Evolutionary conservation across 64 coral and sea anemone genomes (phyloP).

Genomic region (Platygyra sinensis): DNA sequence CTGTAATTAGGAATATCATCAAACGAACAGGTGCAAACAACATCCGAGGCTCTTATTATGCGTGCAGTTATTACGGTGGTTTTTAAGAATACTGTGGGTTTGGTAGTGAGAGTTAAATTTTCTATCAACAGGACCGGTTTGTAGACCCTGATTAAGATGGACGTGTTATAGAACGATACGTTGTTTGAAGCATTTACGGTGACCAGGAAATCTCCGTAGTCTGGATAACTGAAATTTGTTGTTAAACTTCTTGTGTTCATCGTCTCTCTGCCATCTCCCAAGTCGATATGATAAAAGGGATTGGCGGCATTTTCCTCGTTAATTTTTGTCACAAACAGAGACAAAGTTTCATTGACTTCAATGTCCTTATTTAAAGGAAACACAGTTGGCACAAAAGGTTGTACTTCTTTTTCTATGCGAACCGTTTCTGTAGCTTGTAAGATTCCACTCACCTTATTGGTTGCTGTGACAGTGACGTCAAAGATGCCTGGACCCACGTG

Average conservation of each 20-base stretch:
- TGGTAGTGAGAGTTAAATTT: neutral
- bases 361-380: conserved; percentile 1
- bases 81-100: conserved; percentile 12
- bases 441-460: conserved; percentile 1
- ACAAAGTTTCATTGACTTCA: conserved; percentile 28
- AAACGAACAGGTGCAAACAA: conserved; percentile 17
- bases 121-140: conserved; percentile 12
- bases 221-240: conserved; percentile 5
- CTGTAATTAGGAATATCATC: conserved; percentile 20
- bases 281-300: conserved; percentile 1
- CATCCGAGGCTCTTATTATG: neutral
- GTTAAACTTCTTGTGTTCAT: neutral
- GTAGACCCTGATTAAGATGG: neutral
- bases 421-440: neutral
- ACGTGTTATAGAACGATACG: conserved; percentile 10
- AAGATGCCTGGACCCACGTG: neutral
- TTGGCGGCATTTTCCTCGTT: conserved; percentile 11
- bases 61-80: neutral
- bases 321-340: neutral
- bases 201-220: neutral
- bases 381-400: neutral
- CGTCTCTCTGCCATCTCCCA: neutral
- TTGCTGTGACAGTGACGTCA: conserved; percentile 23
- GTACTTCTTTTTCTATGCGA: conserved; percentile 11
- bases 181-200: conserved; percentile 32